These are phyloP conservation scores for Aricia artaxerxes DNA, from an alignment of 2,888 invertebrate genomes.

Conservation along the genomic window DNA sequence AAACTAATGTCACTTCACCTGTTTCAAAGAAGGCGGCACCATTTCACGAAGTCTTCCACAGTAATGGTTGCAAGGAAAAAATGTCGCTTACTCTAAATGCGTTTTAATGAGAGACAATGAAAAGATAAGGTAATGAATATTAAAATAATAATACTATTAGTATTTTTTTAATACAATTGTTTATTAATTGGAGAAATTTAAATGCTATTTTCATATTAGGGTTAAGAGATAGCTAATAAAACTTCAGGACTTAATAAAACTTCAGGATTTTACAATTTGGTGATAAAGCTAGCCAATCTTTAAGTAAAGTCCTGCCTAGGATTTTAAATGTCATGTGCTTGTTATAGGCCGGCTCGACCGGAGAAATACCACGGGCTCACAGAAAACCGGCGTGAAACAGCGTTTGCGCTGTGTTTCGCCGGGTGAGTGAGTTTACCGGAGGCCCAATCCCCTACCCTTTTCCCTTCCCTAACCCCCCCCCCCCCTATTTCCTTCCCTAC, in stretches of 20 bases:
- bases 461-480: no score
- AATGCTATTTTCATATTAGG: neutral
- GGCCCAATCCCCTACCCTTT: no score
- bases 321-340: neutral
- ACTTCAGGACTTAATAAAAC: neutral
- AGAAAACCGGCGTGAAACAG: no score
- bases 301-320: neutral
- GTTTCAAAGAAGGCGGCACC: constrained; percentile 18
- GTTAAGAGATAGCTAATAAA: neutral
- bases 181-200: neutral
- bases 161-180: neutral
- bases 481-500: no score
- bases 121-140: neutral
- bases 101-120: neutral
- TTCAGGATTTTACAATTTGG: no score
- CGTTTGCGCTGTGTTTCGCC: no score
- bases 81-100: neutral
- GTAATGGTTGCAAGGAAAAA: constrained; percentile 12
- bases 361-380: no score
- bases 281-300: neutral
- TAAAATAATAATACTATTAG: neutral
- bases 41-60: neutral
- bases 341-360: no score
- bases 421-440: no score
- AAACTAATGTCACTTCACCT: neutral